Evolutionary conservation across 1,140 invertebrate genomes (phyloP), one percentile per base, ranked within the genome.

Genomic region (Caenorhabditis inopinata): DNA sequence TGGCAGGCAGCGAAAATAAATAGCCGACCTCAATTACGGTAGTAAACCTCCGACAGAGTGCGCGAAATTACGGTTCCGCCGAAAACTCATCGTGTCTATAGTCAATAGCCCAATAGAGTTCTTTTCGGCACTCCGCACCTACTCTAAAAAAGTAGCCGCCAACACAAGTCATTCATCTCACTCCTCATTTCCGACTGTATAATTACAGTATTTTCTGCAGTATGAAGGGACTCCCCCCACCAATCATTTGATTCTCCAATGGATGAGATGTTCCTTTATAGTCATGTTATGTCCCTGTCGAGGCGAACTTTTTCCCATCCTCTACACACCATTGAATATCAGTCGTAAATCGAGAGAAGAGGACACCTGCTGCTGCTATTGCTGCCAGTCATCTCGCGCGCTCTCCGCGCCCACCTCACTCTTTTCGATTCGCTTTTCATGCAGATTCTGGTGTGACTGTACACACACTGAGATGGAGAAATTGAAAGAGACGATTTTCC

Each of bases 321-420:
- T 68, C 29, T 12, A 68, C 58, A 68, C 58, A 38, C 58, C 58
- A 68, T 68, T 68, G 58, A 68, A 68, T 68, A 68, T 68, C 58
- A 68, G 32, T 68, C 32, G 58, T 68, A 38, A 23, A 42, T 68
- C 58, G 32, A 42, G 32, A 42, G 12, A 68, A 42, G 38, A 42
- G 58, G 58, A 68, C 58, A 68, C 58, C 58, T 68, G 58, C 58
- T 68, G 58, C 58, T 68, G 23, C 58, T 68, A 32, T 32, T 68
- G 23, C 38, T 38, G 32, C 58, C 58, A 42, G 58, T 18, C 32
- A 68, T 38, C 58, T 38, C 16, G 18, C 27, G n/a, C 32, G 38
- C 38, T 14, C 38, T 42, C 38, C 38, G 14, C 38, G n/a, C n/a
- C n/a, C n/a, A n/a, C n/a, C n/a, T 29, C 27, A 25, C 51, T 16